phyloP scores from a whole-genome alignment of 2,888 invertebrate genomes.

The Drosophila paramelanica region DNA sequence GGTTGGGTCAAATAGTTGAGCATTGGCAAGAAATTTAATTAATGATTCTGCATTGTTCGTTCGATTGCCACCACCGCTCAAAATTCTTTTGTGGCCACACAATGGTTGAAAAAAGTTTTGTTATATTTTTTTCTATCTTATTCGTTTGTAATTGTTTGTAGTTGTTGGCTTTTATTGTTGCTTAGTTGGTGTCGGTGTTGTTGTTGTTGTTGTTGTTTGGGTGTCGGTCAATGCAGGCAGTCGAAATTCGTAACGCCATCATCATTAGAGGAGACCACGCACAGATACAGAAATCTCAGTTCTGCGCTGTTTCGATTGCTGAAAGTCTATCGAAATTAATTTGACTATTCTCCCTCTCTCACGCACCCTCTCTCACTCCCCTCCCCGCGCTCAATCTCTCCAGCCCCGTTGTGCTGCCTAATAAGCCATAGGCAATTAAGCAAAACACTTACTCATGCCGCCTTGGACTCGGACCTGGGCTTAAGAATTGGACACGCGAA shows the following conservation, averaged over 20 bases:
- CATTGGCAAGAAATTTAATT: constrained; percentile 74
- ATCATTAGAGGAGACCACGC: constrained; percentile 76
- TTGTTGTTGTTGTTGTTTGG: constrained; percentile 27
- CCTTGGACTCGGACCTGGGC: constrained; percentile 30
- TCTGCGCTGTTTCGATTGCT: constrained; percentile 41
- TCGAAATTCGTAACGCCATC: constrained; percentile 79
- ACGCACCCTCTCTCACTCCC: not conserved
- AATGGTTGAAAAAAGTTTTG: constrained; percentile 51
- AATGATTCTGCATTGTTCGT: constrained; percentile 78
- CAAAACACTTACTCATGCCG: constrained; percentile 81
- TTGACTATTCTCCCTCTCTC: constrained; percentile 69
- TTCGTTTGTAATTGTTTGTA: constrained; percentile 72
- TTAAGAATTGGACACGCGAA: constrained; percentile 59
- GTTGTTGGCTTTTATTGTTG: constrained; percentile 24
- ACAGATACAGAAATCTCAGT: constrained; percentile 52
- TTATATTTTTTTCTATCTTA: constrained; percentile 25
- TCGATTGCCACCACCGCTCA: constrained; percentile 65
- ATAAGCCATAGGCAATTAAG: constrained; percentile 81
- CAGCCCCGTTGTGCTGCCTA: constrained; percentile 62
- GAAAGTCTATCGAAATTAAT: constrained; percentile 70
- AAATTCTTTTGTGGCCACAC: constrained; percentile 70
- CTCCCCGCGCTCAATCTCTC: not conserved
- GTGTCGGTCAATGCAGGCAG: constrained; percentile 68
- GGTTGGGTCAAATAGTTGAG: constrained; percentile 55
- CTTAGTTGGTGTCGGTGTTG: constrained; percentile 25